Evolutionary conservation across 2,113 vertebrate species (phyloP), one percentile per base, ranked within the genome.

Genomic region (Tychaedon coryphoeus): DNA sequence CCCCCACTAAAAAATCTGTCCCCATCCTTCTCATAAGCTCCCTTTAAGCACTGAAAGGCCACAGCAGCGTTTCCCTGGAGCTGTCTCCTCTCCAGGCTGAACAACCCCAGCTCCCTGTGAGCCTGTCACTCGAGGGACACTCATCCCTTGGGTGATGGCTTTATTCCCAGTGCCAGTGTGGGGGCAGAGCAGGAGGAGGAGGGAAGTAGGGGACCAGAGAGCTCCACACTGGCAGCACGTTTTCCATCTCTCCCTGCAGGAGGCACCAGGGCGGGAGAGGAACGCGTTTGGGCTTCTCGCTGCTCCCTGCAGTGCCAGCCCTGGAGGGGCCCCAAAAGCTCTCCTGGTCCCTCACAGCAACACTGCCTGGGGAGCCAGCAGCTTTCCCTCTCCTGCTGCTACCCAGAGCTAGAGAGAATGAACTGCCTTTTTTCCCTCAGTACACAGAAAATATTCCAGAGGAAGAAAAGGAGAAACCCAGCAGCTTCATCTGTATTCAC

Each of bases 401-500:
- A 1, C 42, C 40, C 16, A 4, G 17, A 71, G 24, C 43, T 64
- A n/a, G 34, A 7, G 43, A 53, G 22, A 81, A 62, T 3, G 19
- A 81, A 17, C 25, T 51, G 45, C n/a, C 64, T 76, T 58, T 36
- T 50, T 45, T 6, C 62, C 23, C 33, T 14, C 34, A 47, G 67
- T 14, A 45, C 28, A n/a, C 24, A 25, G 79, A 53, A 66, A 50
- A 53, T n/a, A 38, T 83, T 90, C 73, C 36, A 71, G 22, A 62
- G 69, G 66, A 89, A 77, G 67, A 56, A 29, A 71, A 71, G 26
- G 34, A 86, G 56, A 66, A 71, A 86, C 19, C 1, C 28, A 73
- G 64, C 10, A 96, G 65, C 50, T 94, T 92, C 36, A 91, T 92
- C 84, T 78, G 61, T 61, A 75, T 85, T 88, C 87, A 90, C 48